Percentiles rank a stretch among this genome's conserved stretches.
These are phyloP conservation scores for Nesospiza acunhae DNA, from an alignment of 2,113 vertebrate genomes.

Conservation along the genomic window DNA sequence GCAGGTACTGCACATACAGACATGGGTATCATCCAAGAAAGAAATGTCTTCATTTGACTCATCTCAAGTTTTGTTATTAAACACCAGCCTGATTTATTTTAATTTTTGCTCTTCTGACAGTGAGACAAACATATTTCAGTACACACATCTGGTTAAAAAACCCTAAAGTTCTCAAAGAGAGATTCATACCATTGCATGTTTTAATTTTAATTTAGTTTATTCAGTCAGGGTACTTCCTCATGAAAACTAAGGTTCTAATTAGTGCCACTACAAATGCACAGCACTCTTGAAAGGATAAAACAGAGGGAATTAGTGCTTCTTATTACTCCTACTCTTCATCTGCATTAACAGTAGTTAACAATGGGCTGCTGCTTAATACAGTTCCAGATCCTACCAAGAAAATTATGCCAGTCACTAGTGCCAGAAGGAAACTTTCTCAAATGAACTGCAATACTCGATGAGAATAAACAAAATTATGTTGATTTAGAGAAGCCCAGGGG, in stretches of 20 bases:
- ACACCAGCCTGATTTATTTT: not conserved
- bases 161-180: not conserved
- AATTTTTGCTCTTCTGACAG: not conserved
- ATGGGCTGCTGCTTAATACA: not conserved
- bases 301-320: not conserved
- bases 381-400: not conserved
- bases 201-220: not conserved
- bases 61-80: not conserved
- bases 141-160: not conserved
- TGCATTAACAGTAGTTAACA: not conserved
- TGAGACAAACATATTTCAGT: not conserved
- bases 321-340: not conserved
- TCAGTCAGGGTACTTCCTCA: not conserved
- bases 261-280: not conserved
- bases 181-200: not conserved
- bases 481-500: not conserved
- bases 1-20: not conserved
- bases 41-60: not conserved
- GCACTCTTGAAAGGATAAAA: not conserved
- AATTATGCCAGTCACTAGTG: accelerated
- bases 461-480: not conserved
- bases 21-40: not conserved
- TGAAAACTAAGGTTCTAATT: not conserved
- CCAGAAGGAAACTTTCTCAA: not conserved
- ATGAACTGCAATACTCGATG: not conserved